A percentile compares a stretch with the other conserved stretches of the same genome.
phyloP scores from a whole-genome alignment of 2,113 vertebrate genomes.

The Misgurnus anguillicaudatus region DNA sequence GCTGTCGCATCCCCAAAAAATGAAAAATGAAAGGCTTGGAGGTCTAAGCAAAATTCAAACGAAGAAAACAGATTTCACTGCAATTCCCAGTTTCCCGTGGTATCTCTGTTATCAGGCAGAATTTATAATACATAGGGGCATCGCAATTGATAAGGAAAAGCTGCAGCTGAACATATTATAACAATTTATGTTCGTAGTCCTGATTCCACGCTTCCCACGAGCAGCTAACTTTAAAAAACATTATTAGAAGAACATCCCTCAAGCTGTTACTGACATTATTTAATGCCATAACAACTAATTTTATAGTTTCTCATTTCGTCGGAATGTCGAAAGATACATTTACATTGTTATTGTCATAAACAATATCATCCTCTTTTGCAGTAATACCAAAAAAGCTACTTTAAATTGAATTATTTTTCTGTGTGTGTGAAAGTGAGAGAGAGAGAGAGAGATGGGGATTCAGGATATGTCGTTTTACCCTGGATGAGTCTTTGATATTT shows the following conservation, averaged over 20 bases:
- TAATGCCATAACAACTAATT: not conserved
- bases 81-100: constrained; percentile 7
- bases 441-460: not conserved
- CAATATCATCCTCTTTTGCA: not conserved
- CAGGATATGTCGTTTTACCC: constrained; percentile 14
- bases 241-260: not conserved
- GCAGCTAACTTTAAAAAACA: not conserved
- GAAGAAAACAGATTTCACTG: not conserved
- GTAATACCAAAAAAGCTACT: not conserved
- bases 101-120: constrained; percentile 14
- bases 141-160: not conserved
- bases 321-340: not conserved
- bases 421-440: not conserved
- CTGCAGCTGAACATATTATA: constrained; percentile 7
- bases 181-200: not conserved
- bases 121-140: constrained; percentile 11
- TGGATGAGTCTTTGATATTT: constrained; percentile 33
- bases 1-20: not conserved
- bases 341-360: not conserved
- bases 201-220: constrained; percentile 11
- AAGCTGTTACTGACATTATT: constrained; percentile 14
- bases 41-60: not conserved
- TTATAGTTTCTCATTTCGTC: not conserved
- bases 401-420: not conserved
- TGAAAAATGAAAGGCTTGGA: constrained; percentile 10